A percentile compares a stretch with the other conserved stretches of the same genome.
Conservation (phyloP, 2,113 vertebrate genomes). For the Struthidea cinerea region DNA sequence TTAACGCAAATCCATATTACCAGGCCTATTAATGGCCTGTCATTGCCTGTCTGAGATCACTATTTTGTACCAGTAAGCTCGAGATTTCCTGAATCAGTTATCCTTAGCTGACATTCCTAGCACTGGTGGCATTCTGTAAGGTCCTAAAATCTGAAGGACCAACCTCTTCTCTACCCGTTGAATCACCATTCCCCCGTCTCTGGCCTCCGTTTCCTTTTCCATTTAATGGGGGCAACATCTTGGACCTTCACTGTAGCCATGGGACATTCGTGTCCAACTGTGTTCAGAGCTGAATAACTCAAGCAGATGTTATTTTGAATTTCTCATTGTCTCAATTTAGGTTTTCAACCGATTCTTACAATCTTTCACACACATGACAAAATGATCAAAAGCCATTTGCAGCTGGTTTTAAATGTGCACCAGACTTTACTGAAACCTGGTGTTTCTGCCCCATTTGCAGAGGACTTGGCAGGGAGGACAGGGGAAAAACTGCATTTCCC, state of each 20-base stretch:
- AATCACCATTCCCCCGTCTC: background rate
- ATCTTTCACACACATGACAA: background rate
- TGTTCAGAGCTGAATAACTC: background rate
- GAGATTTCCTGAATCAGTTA: background rate
- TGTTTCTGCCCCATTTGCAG: slow-evolving; percentile 47
- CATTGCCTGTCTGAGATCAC: slow-evolving; percentile 36
- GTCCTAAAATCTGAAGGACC: background rate
- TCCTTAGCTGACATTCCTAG: background rate
- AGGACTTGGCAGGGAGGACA: slow-evolving; percentile 12
- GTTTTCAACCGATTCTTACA: background rate
- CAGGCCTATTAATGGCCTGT: slow-evolving; percentile 32
- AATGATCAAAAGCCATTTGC: slow-evolving; percentile 20
- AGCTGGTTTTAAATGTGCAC: background rate
- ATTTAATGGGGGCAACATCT: background rate
- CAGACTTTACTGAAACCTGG: background rate
- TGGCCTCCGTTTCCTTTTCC: background rate
- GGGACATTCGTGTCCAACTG: background rate
- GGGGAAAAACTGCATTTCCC: slow-evolving; percentile 12
- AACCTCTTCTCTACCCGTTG: background rate
- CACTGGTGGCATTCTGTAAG: background rate
- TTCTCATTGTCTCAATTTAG: background rate
- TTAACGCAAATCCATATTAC: slow-evolving; percentile 23
- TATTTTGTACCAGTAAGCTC: background rate
- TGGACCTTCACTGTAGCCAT: background rate
- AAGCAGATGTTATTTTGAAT: background rate